These are phyloP conservation scores for Oasisia sp. DNA, from an alignment of 2,888 invertebrate genomes.

Conservation along the genomic window DNA sequence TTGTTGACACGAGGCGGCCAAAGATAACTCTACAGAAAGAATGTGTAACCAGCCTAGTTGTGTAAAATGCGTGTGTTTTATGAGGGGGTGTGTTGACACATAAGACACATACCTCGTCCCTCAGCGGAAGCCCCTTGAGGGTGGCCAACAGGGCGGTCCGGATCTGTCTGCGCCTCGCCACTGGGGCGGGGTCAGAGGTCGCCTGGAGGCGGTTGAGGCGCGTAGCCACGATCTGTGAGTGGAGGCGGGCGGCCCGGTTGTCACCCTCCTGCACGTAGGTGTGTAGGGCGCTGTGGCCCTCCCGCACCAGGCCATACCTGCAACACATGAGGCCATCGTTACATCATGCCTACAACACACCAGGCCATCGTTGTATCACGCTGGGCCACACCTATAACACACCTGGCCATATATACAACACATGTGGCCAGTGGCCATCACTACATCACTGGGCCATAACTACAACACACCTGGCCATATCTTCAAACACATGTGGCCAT, in stretches of 20 bases:
- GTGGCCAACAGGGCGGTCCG: conserved; percentile 42
- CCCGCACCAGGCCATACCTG: conserved; percentile 45
- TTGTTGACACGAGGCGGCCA: not conserved
- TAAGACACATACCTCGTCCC: conserved; percentile 53
- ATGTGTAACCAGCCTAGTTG: not conserved
- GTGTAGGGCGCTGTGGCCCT: conserved; percentile 39
- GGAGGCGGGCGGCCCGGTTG: conserved; percentile 49
- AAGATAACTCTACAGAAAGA: not conserved
- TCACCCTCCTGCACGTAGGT: conserved; percentile 45
- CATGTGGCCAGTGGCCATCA: no score
- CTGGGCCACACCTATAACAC: no score
- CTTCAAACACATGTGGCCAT: no score
- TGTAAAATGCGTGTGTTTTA: not conserved
- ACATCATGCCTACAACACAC: no score
- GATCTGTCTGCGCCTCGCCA: conserved; percentile 31
- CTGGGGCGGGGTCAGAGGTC: not conserved
- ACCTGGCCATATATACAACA: no score
- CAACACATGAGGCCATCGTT: conserved; percentile 24
- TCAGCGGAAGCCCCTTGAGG: conserved; percentile 46
- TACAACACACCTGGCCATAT: no score
- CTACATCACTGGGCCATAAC: no score
- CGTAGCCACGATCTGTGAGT: conserved; percentile 49
- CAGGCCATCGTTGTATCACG: no score
- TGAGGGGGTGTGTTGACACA: conserved; percentile 8
- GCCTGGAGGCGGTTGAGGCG: conserved; percentile 45